Evolutionary conservation across 2,113 vertebrate genomes (phyloP).

Genomic region (Zosterops lateralis): DNA sequence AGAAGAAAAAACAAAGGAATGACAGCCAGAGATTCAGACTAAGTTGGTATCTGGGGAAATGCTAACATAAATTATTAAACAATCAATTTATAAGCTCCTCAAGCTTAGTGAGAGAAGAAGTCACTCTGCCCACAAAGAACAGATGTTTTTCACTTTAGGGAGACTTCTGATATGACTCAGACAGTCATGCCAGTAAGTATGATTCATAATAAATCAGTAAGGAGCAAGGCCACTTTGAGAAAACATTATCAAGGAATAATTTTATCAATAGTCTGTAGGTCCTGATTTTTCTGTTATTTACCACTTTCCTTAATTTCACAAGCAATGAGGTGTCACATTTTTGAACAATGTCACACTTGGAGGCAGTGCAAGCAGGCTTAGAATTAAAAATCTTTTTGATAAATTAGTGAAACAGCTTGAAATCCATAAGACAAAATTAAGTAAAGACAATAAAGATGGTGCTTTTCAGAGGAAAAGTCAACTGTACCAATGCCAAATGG

Average conservation of each 20-base stretch:
- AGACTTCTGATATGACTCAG: background rate
- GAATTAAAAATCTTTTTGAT: background rate
- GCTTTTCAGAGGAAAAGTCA: background rate
- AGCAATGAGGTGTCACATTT: background rate
- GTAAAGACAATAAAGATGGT: background rate
- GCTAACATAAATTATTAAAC: background rate
- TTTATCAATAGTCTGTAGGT: background rate
- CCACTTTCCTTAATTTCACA: background rate
- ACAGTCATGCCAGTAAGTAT: background rate
- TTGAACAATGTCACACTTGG: background rate
- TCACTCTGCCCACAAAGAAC: background rate
- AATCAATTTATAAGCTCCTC: background rate
- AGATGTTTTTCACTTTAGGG: background rate
- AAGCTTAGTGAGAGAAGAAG: background rate
- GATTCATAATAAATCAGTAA: background rate
- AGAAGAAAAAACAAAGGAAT: background rate
- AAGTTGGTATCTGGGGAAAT: background rate
- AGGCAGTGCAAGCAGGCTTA: background rate
- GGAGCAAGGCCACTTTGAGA: background rate
- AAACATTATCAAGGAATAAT: background rate
- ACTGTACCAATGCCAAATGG: background rate
- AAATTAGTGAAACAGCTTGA: background rate
- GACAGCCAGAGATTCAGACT: background rate
- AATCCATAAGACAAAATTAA: background rate
- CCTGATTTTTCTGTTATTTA: background rate